Evolutionary conservation across 2,888 invertebrate genomes (phyloP), one percentile per base, ranked within the genome.

Genomic region (Luffia ferchaultella): DNA sequence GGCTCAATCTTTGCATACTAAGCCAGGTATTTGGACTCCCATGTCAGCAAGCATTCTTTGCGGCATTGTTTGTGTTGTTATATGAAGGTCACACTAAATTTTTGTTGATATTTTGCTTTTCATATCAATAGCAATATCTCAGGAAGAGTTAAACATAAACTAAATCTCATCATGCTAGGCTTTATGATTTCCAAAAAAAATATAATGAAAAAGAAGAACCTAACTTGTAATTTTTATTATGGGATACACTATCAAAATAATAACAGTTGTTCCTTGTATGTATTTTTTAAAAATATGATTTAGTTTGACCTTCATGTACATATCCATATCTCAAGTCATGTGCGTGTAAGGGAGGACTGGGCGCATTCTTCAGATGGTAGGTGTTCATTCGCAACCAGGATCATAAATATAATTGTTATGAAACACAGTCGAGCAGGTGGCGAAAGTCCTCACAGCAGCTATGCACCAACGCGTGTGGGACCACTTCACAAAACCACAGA

Each of bases 391-490:
- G 12, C 30, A 30, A 12, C 3, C 12, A 30, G 30, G 30, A 3
- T 30, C 30, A 7, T 7, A 30, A 30, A 30, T 30, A 30, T 7
- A 30, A 12, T 30, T 30, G 30, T 30, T 7, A 41, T 80, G 72
- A 76, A 76, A 64, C 83, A 85, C 93, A 97, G 97, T 97, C 92
- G 93, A 94, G 91, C 96, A 97, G 92, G 96, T 97, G 89, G 97
- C 96, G 92, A 93, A 94, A 89, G 95, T 97, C 86, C 97, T 97
- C 89, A 87, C 88, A 82, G 93, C 95, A 70, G 95, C 97, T 76
- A 93, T 92, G 85, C 96, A 96, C 88, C 97, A 97, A 90, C 96
- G 96, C 86, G 96, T 95, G 84, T 97, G 97, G 97, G 97, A 97
- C 91, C 97, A 97, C 91, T 97, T 98, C 91, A 96, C 96, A 86